Conservation (phyloP, 2,888 invertebrate species). For the Phania funesta region DNA sequence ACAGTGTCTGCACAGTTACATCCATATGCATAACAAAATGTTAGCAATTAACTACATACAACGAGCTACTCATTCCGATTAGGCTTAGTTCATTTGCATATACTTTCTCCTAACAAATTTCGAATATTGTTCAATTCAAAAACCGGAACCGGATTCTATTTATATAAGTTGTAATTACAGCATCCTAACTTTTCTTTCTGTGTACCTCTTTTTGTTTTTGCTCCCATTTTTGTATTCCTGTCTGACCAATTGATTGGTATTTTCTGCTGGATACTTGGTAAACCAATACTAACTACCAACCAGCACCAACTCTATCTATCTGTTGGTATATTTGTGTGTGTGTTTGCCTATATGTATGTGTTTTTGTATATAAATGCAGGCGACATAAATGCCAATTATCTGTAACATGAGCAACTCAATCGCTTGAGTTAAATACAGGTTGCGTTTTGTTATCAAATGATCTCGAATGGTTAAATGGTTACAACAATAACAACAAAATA, state of each 20-base stretch:
- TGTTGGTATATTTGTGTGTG: slow-evolving; percentile 15
- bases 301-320: slow-evolving; percentile 21
- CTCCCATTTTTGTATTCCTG: slow-evolving; percentile 14
- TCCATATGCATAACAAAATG: too few relatives aligned
- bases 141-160: too few relatives aligned
- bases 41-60: too few relatives aligned
- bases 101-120: too few relatives aligned
- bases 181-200: too few relatives aligned
- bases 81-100: too few relatives aligned
- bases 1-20: too few relatives aligned
- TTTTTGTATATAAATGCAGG: slow-evolving; percentile 44
- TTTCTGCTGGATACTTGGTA: slow-evolving; percentile 44
- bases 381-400: slow-evolving; percentile 69
- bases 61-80: too few relatives aligned
- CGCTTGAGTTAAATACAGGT: slow-evolving; percentile 69
- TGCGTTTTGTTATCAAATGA: slow-evolving; percentile 62
- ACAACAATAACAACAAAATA: slow-evolving; percentile 18
- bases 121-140: too few relatives aligned
- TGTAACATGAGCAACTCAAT: slow-evolving; percentile 69
- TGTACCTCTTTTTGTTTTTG: slow-evolving; percentile 1
- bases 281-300: slow-evolving; percentile 32
- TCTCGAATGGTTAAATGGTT: slow-evolving; percentile 49
- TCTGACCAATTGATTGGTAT: slow-evolving; percentile 57
- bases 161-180: too few relatives aligned
- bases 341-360: not conserved